Conservation (phyloP, 2,113 vertebrate species). For the Caretta caretta region DNA sequence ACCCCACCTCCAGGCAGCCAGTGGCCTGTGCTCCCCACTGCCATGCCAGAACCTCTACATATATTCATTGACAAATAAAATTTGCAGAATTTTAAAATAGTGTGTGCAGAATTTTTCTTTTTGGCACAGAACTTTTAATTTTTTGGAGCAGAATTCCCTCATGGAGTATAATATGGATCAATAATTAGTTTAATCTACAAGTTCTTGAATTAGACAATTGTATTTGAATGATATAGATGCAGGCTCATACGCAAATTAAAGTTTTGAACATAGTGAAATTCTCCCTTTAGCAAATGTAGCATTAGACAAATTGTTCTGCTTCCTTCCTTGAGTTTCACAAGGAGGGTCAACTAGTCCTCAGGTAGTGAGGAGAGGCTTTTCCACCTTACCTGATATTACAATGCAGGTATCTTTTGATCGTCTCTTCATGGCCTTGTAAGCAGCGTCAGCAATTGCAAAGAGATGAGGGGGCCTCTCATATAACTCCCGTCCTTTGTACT, state of each 20-base stretch:
- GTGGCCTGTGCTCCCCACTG: too few relatives aligned
- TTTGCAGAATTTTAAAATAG: too few relatives aligned
- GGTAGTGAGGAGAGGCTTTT: neutral
- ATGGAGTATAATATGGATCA: neutral
- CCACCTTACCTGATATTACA: conserved; percentile 92
- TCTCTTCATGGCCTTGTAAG: conserved; percentile 99
- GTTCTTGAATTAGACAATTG: neutral
- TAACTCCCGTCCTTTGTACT: conserved; percentile 94
- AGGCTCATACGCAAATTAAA: conserved; percentile 34
- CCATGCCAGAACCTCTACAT: too few relatives aligned
- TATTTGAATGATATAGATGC: neutral
- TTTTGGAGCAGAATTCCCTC: too few relatives aligned
- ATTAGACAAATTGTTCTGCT: neutral
- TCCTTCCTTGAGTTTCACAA: neutral
- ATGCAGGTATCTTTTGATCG: conserved; percentile 98
- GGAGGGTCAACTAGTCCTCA: neutral
- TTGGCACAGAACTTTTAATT: too few relatives aligned
- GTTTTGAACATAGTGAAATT: neutral
- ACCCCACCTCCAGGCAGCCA: too few relatives aligned
- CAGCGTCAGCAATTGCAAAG: conserved; percentile 95
- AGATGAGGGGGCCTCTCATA: conserved; percentile 98
- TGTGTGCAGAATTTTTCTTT: too few relatives aligned
- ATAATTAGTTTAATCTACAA: neutral
- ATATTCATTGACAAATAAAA: too few relatives aligned
- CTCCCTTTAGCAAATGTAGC: neutral